Percentiles rank a stretch among this genome's conserved stretches.
Evolutionary conservation across 1,140 invertebrate species (phyloP).

Genomic region (Cotesia vestalis): DNA sequence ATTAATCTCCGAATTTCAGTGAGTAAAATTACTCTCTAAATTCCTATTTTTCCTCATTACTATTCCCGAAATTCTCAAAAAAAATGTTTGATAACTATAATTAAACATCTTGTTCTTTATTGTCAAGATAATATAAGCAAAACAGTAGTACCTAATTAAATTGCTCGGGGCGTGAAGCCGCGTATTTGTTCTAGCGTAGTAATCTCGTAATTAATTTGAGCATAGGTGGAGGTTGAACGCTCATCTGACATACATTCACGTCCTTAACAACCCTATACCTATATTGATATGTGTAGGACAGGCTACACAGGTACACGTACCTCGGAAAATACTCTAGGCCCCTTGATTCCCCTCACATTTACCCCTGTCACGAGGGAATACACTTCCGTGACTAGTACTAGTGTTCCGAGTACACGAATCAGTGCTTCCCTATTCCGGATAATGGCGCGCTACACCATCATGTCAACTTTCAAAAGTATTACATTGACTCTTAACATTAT

Average conservation of each 20-base stretch:
- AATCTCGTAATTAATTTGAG: constrained; percentile 29
- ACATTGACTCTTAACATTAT: not conserved
- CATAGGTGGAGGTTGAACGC: constrained; percentile 24
- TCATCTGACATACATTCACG: not conserved
- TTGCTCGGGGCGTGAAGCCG: constrained; percentile 24
- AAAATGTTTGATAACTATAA: too few relatives aligned
- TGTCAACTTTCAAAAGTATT: constrained; percentile 15
- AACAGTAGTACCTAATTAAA: constrained; percentile 23
- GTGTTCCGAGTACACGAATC: not conserved
- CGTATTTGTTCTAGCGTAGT: constrained; percentile 25
- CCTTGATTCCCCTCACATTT: not conserved
- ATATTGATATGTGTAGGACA: too few relatives aligned
- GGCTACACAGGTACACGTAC: not conserved
- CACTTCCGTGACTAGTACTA: not conserved
- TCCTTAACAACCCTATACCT: not conserved
- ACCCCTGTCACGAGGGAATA: not conserved
- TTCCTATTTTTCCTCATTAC: too few relatives aligned
- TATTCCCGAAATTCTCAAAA: too few relatives aligned
- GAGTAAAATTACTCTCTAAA: too few relatives aligned
- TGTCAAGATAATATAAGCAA: constrained; percentile 1
- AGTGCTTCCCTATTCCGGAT: not conserved
- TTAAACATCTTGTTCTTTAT: too few relatives aligned
- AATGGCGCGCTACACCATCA: not conserved
- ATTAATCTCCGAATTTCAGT: too few relatives aligned
- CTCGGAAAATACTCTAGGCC: not conserved